phyloP scores from a whole-genome alignment of 2,888 invertebrate genomes.

The Aleiodes leptofemur region DNA sequence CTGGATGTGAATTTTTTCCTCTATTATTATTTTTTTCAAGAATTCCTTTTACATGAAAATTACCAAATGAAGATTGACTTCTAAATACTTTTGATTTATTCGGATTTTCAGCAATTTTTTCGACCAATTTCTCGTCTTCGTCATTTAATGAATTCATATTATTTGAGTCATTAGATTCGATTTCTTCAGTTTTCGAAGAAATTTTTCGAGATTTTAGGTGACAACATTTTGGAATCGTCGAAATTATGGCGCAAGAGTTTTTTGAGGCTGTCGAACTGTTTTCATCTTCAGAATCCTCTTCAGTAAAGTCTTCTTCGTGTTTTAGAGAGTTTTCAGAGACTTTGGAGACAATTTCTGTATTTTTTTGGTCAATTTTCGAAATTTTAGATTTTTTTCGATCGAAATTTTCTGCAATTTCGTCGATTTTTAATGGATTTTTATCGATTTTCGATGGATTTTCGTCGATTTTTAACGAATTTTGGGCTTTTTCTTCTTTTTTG shows the following conservation, averaged over 20 bases:
- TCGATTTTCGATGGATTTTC: too few relatives aligned
- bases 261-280: conserved; percentile 29
- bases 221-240: conserved; percentile 68
- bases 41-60: conserved; percentile 59
- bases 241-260: conserved; percentile 63
- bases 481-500: too few relatives aligned
- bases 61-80: conserved; percentile 64
- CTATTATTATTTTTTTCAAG: conserved; percentile 59
- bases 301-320: neutral
- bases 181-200: conserved; percentile 13
- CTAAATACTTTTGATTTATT: conserved; percentile 52
- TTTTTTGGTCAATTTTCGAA: neutral
- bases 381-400: neutral
- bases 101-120: neutral
- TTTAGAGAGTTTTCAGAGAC: neutral
- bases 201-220: conserved; percentile 42
- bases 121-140: conserved; percentile 12
- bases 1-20: conserved; percentile 61
- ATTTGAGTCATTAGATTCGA: neutral
- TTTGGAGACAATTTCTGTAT: neutral
- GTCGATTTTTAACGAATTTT: too few relatives aligned
- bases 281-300: neutral
- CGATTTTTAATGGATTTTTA: too few relatives aligned
- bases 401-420: too few relatives aligned
- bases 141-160: neutral